Base-by-base conservation (phyloP, 2,888 invertebrate genomes). In the Melinaea menophilus region DNA sequence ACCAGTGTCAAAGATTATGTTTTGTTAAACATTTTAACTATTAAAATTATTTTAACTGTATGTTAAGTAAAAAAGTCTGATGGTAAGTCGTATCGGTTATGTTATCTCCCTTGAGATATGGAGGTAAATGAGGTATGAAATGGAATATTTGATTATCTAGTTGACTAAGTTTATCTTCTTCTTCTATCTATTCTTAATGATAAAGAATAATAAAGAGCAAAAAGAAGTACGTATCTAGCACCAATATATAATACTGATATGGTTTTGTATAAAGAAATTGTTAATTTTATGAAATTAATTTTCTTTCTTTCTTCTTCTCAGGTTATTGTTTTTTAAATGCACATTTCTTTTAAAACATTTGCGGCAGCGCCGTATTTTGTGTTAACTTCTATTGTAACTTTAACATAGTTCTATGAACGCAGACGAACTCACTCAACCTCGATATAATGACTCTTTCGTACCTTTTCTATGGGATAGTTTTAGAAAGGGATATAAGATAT, bases 401-500 rank as follows among this genome's bases (percentile, higher is more conserved):
- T 11, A 51, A 51, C 31, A 58, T 37, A 62, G 62, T 62, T 58
- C 62, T 55, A 62, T 62, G 62, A 58, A 65, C 65, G 67, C 65
- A 59, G 63, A 67, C 63, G 56, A 65, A 67, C 67, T 56, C 65
- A 63, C 67, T 61, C 67, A 65, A 55, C 22, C 31, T n/a, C 59
- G 58, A 57, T 35, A 65, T 67, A 65, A 67, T 67, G 67, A 62
- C 62, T 64, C 58, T 47, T 46, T 60, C 67, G 58, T 59, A 66
- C 67, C 67, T 66, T 66, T 65, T 70, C 69, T 65, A 66, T 62
- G 45, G 62, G 65, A 58, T 65, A 61, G 51, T 56, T 62, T 59
- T 61, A 67, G 69, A 69, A 11, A 67, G 69, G 63, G 67, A 70
- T 62, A 61, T 62, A 66, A 41, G 58, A 65, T 59, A 65, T 62